Base-by-base conservation (phyloP, 2,888 invertebrate species). In the Scaptomyza polygonia region DNA sequence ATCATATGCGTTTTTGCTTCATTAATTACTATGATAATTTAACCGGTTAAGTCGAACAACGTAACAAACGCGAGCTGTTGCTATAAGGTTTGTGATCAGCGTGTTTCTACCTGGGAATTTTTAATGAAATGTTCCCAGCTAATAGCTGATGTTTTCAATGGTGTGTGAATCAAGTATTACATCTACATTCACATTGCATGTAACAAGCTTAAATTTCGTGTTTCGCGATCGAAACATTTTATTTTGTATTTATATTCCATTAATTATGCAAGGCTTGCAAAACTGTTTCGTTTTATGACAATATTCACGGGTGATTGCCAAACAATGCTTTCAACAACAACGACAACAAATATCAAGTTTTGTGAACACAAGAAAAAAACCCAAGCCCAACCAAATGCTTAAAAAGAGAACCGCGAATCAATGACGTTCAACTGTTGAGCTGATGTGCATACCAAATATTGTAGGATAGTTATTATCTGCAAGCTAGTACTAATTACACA, bases 361-460 rank as follows among this genome's bases (percentile, higher is more conserved):
- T 25, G 32, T 12, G 1, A 16, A 27, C 14, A 32, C 25, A 12
- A 40, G 55, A 71, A 61, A 43, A 21, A 39, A 39, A 39, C 9
- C 53, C 58, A 47, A 58, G 43, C 21, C 53, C 44, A 34, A 56
- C 43, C 14, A 61, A 52, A 68, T 18, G 34, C 27, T 47, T 51
- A 29, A 45, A 65, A 61, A 71, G 66, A 66, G 57, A 44, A 51
- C 49, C 53, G 57, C 61, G 56, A 44, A 77, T 66, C 77, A 73
- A 73, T 53, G 72, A 57, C 54, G 43, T 39, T 72, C 9, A 42
- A 61, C 77, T 73, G 73, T 73, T 72, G 45, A 49, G 49, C 51
- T 48, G 72, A 21, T 72, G 58, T 73, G 77, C 77, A 73, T 73
- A 61, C 54, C 45, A 43, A 72, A 66, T 53, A 52, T 42, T 43